A percentile compares a stretch with the other conserved stretches of the same genome.
These are phyloP conservation scores for Hippocampus comes DNA, from an alignment of 2,113 vertebrate genomes.

Conservation along the genomic window DNA sequence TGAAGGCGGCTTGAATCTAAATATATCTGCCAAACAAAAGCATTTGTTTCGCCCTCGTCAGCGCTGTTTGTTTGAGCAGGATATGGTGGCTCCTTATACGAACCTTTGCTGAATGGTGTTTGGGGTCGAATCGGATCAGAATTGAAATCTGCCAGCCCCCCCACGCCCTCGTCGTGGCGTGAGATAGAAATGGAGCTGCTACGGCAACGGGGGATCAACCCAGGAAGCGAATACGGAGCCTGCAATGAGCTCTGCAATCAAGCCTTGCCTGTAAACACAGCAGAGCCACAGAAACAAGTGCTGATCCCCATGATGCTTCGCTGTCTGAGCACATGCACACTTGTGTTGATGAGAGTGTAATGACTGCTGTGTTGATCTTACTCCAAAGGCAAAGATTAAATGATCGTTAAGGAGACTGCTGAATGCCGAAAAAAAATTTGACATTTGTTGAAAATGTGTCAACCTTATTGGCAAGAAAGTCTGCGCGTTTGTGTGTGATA, in stretches of 20 bases:
- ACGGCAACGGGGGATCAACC: constrained; percentile 55
- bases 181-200: constrained; percentile 44
- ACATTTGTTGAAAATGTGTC: neutral
- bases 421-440: constrained; percentile 1
- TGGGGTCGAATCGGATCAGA: constrained; percentile 44
- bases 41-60: constrained; percentile 65
- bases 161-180: constrained; percentile 23
- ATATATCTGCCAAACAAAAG: constrained; percentile 69
- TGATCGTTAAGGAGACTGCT: constrained; percentile 8
- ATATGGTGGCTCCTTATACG: constrained; percentile 54
- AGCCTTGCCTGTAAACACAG: constrained; percentile 59
- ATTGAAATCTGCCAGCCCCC: constrained; percentile 39
- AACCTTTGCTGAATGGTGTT: constrained; percentile 52
- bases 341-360: constrained; percentile 44
- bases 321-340: constrained; percentile 27
- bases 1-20: constrained; percentile 50
- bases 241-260: constrained; percentile 58
- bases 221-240: constrained; percentile 61
- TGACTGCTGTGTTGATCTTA: constrained; percentile 17
- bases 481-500: neutral
- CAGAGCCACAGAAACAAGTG: constrained; percentile 53
- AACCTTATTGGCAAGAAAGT: neutral
- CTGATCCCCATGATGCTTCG: constrained; percentile 38
- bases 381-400: constrained; percentile 16
- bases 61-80: constrained; percentile 70